A percentile compares a stretch with the other conserved stretches of the same genome.
phyloP scores from a whole-genome alignment of 2,888 invertebrate genomes.

The Ecdyonurus torrentis region DNA sequence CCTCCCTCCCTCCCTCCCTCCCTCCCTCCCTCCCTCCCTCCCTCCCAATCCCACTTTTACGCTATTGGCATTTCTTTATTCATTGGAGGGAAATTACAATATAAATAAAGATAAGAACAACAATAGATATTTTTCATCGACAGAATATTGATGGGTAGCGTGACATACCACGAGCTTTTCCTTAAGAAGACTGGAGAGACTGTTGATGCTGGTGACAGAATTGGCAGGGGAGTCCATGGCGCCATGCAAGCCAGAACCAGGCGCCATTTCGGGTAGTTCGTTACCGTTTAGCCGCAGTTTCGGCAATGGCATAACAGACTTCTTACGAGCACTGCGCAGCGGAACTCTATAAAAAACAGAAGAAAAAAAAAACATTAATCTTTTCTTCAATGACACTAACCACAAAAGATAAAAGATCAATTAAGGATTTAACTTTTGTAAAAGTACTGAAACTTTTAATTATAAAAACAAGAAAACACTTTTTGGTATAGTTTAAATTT shows the following conservation, averaged over 20 bases:
- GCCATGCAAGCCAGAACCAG: constrained; percentile 32
- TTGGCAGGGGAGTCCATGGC: constrained; percentile 47
- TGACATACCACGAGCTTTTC: constrained; percentile 64
- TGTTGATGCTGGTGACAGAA: constrained; percentile 72
- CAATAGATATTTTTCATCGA: not conserved
- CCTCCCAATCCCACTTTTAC: too few relatives aligned
- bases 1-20: too few relatives aligned
- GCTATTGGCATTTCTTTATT: too few relatives aligned
- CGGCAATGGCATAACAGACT: constrained; percentile 39
- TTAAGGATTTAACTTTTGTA: too few relatives aligned
- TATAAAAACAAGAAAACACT: too few relatives aligned
- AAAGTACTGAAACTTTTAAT: too few relatives aligned
- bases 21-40: too few relatives aligned
- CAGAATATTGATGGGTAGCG: not conserved
- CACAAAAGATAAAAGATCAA: too few relatives aligned
- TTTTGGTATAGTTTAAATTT: too few relatives aligned
- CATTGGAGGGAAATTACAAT: not conserved
- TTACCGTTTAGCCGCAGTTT: constrained; percentile 28
- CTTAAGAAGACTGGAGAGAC: constrained; percentile 61
- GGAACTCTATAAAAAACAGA: constrained; percentile 49
- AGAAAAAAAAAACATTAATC: too few relatives aligned
- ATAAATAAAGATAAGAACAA: not conserved
- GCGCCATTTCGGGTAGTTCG: constrained; percentile 34
- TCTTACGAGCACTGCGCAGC: constrained; percentile 41
- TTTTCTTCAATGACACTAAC: too few relatives aligned